A percentile compares a stretch with the other conserved stretches of the same genome.
Evolutionary conservation across 2,113 vertebrate genomes (phyloP).

Genomic region (Glareola pratincola): DNA sequence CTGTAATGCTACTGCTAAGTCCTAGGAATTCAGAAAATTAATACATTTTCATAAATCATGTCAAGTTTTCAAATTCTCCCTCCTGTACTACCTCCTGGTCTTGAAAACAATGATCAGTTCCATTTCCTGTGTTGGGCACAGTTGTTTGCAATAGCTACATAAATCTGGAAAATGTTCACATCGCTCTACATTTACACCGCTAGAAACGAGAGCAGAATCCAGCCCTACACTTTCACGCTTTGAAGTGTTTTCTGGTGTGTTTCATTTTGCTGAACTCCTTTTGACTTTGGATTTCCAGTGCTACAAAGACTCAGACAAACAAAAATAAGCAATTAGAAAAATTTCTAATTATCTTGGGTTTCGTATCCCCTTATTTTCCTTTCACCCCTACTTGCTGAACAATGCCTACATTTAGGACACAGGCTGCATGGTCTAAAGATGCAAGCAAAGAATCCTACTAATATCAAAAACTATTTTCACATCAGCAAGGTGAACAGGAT

Average conservation of each 20-base stretch:
- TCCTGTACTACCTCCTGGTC: not conserved
- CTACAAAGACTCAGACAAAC: not conserved
- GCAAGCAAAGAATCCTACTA: not conserved
- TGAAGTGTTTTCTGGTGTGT: not conserved
- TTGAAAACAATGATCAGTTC: not conserved
- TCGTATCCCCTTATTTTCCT: not conserved
- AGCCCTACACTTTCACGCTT: not conserved
- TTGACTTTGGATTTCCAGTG: not conserved
- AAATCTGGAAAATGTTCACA: not conserved
- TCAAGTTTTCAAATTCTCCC: not conserved
- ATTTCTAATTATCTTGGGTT: not conserved
- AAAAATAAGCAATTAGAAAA: not conserved
- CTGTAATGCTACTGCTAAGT: not conserved
- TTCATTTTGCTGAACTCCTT: not conserved
- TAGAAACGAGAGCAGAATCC: not conserved
- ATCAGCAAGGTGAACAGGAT: not conserved
- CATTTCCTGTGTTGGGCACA: not conserved
- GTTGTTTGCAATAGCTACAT: not conserved
- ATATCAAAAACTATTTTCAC: not conserved
- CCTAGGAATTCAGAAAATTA: conserved; percentile 41
- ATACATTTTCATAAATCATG: conserved; percentile 15
- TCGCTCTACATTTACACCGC: not conserved
- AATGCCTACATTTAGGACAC: not conserved
- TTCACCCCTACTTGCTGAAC: not conserved
- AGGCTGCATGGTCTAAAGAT: not conserved